A percentile compares a stretch with the other conserved stretches of the same genome.
phyloP scores from a whole-genome alignment of 2,888 invertebrate genomes.

The Dryomyza anilis region DNA sequence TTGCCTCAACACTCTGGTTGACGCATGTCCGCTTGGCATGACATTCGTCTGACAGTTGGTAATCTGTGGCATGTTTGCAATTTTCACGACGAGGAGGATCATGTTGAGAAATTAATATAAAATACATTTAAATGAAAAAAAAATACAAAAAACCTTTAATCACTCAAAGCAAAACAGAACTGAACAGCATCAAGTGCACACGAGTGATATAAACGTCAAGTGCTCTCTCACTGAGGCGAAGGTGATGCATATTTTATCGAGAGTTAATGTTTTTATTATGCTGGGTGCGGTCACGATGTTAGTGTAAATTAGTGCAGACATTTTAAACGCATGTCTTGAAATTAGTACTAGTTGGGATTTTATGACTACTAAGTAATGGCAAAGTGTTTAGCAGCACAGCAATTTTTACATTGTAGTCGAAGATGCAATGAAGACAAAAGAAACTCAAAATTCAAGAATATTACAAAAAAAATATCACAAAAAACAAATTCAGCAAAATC shows the following conservation, averaged over 20 bases:
- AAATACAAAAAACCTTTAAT: constrained; percentile 30
- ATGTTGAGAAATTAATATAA: constrained; percentile 27
- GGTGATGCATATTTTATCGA: neutral
- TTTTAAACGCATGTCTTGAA: too few relatives aligned
- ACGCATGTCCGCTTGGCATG: constrained; percentile 58
- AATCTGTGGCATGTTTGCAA: constrained; percentile 59
- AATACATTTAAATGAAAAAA: constrained; percentile 13
- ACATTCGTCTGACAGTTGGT: constrained; percentile 59
- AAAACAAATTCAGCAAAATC: too few relatives aligned
- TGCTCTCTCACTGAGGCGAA: neutral
- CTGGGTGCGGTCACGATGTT: too few relatives aligned
- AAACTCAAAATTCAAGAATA: too few relatives aligned
- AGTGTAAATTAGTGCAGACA: too few relatives aligned
- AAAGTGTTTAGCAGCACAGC: too few relatives aligned
- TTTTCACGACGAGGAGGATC: constrained; percentile 38
- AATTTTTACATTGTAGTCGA: too few relatives aligned
- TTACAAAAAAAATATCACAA: too few relatives aligned
- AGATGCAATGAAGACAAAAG: too few relatives aligned
- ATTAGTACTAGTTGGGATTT: too few relatives aligned
- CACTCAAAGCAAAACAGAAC: constrained; percentile 28
- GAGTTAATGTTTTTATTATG: too few relatives aligned
- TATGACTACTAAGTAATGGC: too few relatives aligned
- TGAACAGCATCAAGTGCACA: constrained; percentile 25
- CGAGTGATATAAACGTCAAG: constrained; percentile 1
- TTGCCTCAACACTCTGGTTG: constrained; percentile 60